These are phyloP conservation scores for Punctoribates punctum DNA, from an alignment of 2,888 invertebrate genomes.

Conservation along the genomic window DNA sequence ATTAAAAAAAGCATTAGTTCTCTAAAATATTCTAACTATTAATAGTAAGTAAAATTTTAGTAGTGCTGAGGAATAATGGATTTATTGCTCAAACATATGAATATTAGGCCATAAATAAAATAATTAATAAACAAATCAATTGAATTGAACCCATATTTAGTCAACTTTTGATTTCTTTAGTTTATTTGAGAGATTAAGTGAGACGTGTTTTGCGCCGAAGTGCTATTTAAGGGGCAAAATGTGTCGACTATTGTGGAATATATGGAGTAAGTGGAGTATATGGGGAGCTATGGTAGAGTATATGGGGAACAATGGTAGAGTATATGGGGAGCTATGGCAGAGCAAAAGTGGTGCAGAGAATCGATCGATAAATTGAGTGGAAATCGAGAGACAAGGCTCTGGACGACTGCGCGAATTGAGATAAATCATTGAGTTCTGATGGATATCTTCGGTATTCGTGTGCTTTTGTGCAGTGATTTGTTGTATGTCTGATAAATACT, in stretches of 20 bases:
- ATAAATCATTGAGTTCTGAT: slow-evolving; percentile 15
- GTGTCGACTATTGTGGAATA: not conserved
- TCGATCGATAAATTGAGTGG: slow-evolving; percentile 13
- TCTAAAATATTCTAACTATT: no score
- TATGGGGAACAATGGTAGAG: not conserved
- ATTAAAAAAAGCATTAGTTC: no score
- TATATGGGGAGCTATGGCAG: not conserved
- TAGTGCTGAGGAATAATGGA: no score
- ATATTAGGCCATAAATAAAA: no score
- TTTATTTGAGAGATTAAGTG: not conserved
- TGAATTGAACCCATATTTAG: no score
- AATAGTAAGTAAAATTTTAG: no score
- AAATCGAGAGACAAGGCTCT: not conserved
- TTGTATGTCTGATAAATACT: slow-evolving; percentile 9
- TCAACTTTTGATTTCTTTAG: no score
- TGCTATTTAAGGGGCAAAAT: slow-evolving; percentile 11
- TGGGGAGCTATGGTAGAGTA: not conserved
- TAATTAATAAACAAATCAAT: not conserved
- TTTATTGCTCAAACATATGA: no score
- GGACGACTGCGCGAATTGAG: not conserved
- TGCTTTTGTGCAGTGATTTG: slow-evolving; percentile 23
- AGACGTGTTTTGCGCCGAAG: slow-evolving; percentile 12
- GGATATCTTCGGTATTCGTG: slow-evolving; percentile 22
- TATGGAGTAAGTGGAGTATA: not conserved
- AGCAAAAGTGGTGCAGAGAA: slow-evolving; percentile 18